These are phyloP conservation scores for Lasioglossum oenotherae DNA, from an alignment of 2,888 invertebrate genomes.

Conservation along the genomic window DNA sequence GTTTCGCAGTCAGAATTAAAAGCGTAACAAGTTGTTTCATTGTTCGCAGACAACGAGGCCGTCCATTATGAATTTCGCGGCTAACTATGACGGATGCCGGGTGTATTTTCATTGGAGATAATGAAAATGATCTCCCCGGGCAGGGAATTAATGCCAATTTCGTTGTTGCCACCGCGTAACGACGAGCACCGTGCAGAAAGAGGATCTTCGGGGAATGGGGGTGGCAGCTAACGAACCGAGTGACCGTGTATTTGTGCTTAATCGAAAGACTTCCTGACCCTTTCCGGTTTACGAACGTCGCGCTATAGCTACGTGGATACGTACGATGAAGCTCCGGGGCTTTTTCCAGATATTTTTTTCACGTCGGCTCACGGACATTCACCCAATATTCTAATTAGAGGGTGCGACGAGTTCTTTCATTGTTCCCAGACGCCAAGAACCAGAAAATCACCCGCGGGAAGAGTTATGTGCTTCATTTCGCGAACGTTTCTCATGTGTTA, in stretches of 20 bases:
- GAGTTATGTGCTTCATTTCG: not conserved
- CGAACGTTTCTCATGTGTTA: not conserved
- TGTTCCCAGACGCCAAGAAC: not conserved
- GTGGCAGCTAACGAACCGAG: slow-evolving; percentile 18
- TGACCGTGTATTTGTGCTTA: slow-evolving; percentile 17
- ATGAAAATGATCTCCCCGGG: not conserved
- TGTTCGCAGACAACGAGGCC: not conserved
- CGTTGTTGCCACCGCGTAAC: not conserved
- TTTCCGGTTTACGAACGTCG: slow-evolving; percentile 14
- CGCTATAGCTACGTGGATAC: not conserved
- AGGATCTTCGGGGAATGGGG: not conserved
- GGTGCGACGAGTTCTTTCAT: no score
- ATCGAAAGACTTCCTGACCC: slow-evolving; percentile 10
- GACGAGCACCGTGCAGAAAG: not conserved
- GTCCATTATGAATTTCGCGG: not conserved
- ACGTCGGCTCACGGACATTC: not conserved
- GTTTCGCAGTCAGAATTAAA: not conserved
- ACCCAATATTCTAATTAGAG: not conserved
- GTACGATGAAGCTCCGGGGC: not conserved
- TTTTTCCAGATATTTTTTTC: not conserved
- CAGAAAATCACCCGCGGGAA: not conserved
- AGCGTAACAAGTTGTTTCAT: not conserved
- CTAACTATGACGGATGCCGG: not conserved
- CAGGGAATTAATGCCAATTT: slow-evolving; percentile 23
- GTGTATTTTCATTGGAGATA: not conserved